phyloP scores from a whole-genome alignment of 2,888 invertebrate species.

The Drosophila quinaria region DNA sequence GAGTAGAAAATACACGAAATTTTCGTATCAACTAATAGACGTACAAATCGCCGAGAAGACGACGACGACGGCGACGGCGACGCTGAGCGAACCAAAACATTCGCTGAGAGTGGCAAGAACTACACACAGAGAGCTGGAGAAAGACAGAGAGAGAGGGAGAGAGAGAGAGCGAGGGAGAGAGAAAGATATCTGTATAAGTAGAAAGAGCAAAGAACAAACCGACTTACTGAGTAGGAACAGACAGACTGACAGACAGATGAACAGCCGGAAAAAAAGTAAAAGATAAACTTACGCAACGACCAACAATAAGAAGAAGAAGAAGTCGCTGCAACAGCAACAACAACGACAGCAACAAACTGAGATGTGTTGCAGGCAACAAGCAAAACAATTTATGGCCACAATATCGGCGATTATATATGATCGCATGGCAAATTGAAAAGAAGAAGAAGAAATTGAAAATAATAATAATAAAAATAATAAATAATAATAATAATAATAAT shows the following conservation, averaged over 20 bases:
- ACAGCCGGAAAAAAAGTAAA: slow-evolving; percentile 35
- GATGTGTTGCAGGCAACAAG: slow-evolving; percentile 37
- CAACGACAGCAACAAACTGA: slow-evolving; percentile 25
- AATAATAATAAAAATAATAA: background rate
- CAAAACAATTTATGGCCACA: slow-evolving; percentile 59
- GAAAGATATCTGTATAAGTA: slow-evolving; percentile 17
- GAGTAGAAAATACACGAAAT: slow-evolving; percentile 80
- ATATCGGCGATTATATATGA: slow-evolving; percentile 49
- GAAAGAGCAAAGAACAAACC: slow-evolving; percentile 39
- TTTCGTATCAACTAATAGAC: slow-evolving; percentile 73
- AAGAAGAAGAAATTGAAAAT: background rate
- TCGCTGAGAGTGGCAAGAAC: slow-evolving; percentile 30
- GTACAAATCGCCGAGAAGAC: slow-evolving; percentile 64
- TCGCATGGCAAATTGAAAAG: slow-evolving; percentile 25
- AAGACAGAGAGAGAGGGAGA: slow-evolving; percentile 17
- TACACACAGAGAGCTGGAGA: slow-evolving; percentile 18
- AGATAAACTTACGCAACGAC: slow-evolving; percentile 78
- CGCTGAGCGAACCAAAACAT: slow-evolving; percentile 49
- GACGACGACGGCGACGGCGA: slow-evolving; percentile 21
- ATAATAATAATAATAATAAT: background rate
- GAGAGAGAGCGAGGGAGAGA: slow-evolving; percentile 14
- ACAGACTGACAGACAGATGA: slow-evolving; percentile 23
- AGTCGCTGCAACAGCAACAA: slow-evolving; percentile 30
- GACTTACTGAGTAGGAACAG: slow-evolving; percentile 20
- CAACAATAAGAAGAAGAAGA: slow-evolving; percentile 59